Percentiles rank a stretch among this genome's conserved stretches.
Conservation (phyloP, 2,797 vertebrate species). For the Enteromius treurensis region DNA sequence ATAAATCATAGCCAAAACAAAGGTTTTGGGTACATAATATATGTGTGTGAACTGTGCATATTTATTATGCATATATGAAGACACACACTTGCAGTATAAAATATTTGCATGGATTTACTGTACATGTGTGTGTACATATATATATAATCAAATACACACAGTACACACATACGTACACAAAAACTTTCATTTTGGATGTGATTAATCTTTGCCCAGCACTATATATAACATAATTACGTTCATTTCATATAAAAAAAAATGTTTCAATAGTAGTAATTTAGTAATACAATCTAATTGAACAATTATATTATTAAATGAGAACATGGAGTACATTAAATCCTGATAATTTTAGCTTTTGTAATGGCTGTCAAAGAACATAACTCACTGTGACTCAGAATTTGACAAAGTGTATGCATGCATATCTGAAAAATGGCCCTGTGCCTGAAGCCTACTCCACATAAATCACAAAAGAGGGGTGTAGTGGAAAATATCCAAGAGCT, state of each 20-base stretch:
- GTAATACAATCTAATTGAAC: not conserved
- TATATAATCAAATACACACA: too few species aligned
- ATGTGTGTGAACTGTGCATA: too few species aligned
- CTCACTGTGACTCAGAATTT: conserved; percentile 6
- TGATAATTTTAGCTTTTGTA: not conserved
- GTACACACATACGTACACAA: too few species aligned
- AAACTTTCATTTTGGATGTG: too few species aligned
- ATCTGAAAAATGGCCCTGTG: conserved; percentile 33
- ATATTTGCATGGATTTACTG: too few species aligned
- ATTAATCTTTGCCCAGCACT: too few species aligned
- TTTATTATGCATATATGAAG: too few species aligned
- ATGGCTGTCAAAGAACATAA: conserved; percentile 15
- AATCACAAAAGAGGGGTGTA: conserved; percentile 48
- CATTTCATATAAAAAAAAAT: not conserved
- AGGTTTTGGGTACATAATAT: too few species aligned
- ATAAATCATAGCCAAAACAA: too few species aligned
- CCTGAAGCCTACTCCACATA: conserved; percentile 34
- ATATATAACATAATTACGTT: not conserved
- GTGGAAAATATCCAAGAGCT: conserved; percentile 42
- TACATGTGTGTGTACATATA: too few species aligned
- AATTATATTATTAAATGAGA: not conserved
- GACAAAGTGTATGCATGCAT: conserved; percentile 19
- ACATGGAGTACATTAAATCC: not conserved
- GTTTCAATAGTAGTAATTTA: not conserved
- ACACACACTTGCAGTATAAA: too few species aligned